Percentiles rank a stretch among this genome's conserved stretches.
These are phyloP conservation scores for Aldabrachelys gigantea DNA, from an alignment of 2,113 vertebrate genomes.

Conservation along the genomic window DNA sequence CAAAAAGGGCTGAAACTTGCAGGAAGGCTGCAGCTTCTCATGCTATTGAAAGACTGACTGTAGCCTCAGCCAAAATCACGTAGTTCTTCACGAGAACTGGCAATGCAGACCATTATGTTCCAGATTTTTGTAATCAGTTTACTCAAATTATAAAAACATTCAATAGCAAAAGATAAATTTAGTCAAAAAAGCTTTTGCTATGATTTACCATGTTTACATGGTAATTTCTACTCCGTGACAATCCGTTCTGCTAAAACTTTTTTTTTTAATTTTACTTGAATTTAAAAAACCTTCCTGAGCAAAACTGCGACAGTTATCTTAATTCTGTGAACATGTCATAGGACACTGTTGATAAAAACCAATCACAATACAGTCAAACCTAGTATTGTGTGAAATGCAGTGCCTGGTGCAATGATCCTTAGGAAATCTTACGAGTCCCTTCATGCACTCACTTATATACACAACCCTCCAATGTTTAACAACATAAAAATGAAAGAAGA, in stretches of 20 bases:
- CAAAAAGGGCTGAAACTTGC: neutral
- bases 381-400: neutral
- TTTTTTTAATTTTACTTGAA: neutral
- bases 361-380: neutral
- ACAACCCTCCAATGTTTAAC: slow-evolving; percentile 23
- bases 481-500: slow-evolving; percentile 38
- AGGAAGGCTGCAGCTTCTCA: neutral
- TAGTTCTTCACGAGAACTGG: neutral
- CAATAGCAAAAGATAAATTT: no score
- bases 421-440: slow-evolving; percentile 45
- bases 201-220: neutral
- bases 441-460: neutral
- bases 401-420: slow-evolving; percentile 39
- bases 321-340: slow-evolving; percentile 7
- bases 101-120: neutral
- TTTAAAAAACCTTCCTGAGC: slow-evolving; percentile 11
- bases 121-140: neutral
- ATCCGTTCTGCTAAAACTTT: neutral
- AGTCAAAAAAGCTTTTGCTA: neutral
- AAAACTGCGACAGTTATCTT: slow-evolving; percentile 19
- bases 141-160: neutral
- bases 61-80: neutral
- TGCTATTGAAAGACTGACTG: neutral
- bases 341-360: neutral
- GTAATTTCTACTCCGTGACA: rapidly evolving